phyloP scores from a whole-genome alignment of 1,140 invertebrate genomes.

The Pteromalus puparum region DNA sequence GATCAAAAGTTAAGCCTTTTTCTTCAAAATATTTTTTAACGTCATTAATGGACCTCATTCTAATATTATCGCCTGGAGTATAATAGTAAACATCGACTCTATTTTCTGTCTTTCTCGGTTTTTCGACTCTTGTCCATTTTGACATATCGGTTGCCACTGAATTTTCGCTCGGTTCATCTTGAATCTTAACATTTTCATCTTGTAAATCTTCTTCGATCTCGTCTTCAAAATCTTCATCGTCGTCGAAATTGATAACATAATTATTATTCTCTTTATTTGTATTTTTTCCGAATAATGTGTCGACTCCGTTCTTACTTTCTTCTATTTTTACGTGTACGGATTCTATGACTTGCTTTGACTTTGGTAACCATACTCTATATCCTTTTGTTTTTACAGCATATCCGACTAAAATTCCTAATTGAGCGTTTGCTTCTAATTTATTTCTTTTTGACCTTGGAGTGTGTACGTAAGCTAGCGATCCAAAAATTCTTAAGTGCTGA shows the following conservation, averaged over 20 bases:
- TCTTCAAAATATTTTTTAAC: constrained; percentile 11
- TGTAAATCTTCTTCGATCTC: background rate
- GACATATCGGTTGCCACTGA: background rate
- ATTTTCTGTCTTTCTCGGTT: constrained; percentile 19
- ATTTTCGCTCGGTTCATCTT: background rate
- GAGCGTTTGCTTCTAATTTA: constrained; percentile 26
- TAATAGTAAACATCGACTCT: constrained; percentile 25
- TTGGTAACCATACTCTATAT: constrained; percentile 29
- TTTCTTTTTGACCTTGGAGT: constrained; percentile 30
- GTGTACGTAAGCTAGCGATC: constrained; percentile 37
- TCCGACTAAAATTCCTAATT: constrained; percentile 36
- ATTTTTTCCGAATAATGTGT: background rate
- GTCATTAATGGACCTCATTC: background rate
- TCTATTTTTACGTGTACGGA: constrained; percentile 30
- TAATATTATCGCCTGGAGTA: constrained; percentile 4
- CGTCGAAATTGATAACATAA: background rate
- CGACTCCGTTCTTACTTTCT: constrained; percentile 29
- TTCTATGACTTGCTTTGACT: constrained; percentile 8
- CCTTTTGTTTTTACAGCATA: constrained; percentile 28
- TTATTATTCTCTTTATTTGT: background rate
- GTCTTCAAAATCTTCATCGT: background rate
- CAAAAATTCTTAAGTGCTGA: constrained; percentile 37
- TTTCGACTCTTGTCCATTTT: constrained; percentile 28
- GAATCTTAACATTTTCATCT: background rate
- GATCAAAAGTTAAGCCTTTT: background rate